These are phyloP conservation scores for Malurus elegans DNA, from an alignment of 2,113 vertebrate species.

Conservation along the genomic window DNA sequence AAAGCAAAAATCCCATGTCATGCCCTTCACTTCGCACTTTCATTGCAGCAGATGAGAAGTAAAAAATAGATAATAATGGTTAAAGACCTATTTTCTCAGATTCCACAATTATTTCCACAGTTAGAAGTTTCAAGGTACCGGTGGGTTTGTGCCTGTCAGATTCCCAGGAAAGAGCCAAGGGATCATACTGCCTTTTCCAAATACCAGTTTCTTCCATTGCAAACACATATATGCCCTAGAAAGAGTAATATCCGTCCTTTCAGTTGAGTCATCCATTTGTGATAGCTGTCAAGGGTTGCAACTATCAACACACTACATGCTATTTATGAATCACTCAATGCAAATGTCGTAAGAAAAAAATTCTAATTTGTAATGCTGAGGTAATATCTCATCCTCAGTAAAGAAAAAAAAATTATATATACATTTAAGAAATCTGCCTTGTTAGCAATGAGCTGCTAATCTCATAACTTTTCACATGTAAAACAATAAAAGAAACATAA, in stretches of 20 bases:
- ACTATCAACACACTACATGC: background rate
- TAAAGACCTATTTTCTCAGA: background rate
- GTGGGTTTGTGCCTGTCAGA: background rate
- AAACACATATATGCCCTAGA: background rate
- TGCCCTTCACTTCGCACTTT: background rate
- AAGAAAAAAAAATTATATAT: background rate
- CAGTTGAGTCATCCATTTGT: slow-evolving; percentile 3
- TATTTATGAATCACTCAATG: background rate
- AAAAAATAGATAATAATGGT: background rate
- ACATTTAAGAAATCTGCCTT: background rate
- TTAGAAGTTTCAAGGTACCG: background rate
- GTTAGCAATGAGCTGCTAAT: background rate
- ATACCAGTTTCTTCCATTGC: background rate
- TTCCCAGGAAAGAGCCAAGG: background rate
- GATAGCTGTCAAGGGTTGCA: background rate
- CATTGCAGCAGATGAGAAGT: background rate
- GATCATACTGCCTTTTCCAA: background rate
- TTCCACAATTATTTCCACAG: background rate
- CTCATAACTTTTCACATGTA: background rate
- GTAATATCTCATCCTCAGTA: background rate
- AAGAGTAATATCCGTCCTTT: background rate
- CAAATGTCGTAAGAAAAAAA: background rate
- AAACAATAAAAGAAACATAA: background rate
- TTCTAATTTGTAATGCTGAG: background rate
- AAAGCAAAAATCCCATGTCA: background rate